A percentile compares a stretch with the other conserved stretches of the same genome.
These are phyloP conservation scores for Pteromalus puparum DNA, from an alignment of 1,140 invertebrate genomes.

Conservation along the genomic window DNA sequence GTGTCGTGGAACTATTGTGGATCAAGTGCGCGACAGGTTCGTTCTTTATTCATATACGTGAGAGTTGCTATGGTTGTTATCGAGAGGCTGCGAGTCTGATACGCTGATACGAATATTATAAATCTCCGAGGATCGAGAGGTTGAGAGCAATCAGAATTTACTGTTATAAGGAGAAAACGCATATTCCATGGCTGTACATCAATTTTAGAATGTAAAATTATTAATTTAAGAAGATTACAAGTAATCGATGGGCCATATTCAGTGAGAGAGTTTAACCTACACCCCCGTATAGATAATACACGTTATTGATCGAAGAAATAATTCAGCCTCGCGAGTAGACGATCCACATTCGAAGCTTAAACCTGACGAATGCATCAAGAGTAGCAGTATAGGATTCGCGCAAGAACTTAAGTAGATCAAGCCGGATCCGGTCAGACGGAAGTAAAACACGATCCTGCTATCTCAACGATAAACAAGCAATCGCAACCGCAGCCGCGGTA, in stretches of 20 bases:
- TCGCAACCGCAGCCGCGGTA: neutral
- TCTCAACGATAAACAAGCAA: neutral
- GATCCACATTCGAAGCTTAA: too few species aligned
- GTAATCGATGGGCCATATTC: neutral
- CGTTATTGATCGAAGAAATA: neutral
- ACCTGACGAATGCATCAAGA: neutral
- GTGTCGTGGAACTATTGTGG: neutral
- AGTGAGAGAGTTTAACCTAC: too few species aligned
- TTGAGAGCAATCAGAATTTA: neutral
- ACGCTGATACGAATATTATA: neutral
- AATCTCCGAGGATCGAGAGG: neutral
- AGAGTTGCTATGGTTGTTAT: too few species aligned
- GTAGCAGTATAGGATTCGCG: neutral
- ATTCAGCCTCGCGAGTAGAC: neutral
- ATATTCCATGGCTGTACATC: neutral
- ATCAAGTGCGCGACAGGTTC: neutral
- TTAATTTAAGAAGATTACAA: neutral
- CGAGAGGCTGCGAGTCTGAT: too few species aligned
- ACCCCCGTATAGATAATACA: neutral
- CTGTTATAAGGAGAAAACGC: neutral
- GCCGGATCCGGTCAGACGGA: too few species aligned
- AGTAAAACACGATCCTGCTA: neutral
- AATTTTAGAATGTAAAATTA: neutral
- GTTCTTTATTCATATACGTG: neutral
- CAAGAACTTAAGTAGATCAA: neutral